Percentiles rank a stretch among this genome's conserved stretches.
phyloP scores from a whole-genome alignment of 2,113 vertebrate genomes.

The Corythornis cristatus region DNA sequence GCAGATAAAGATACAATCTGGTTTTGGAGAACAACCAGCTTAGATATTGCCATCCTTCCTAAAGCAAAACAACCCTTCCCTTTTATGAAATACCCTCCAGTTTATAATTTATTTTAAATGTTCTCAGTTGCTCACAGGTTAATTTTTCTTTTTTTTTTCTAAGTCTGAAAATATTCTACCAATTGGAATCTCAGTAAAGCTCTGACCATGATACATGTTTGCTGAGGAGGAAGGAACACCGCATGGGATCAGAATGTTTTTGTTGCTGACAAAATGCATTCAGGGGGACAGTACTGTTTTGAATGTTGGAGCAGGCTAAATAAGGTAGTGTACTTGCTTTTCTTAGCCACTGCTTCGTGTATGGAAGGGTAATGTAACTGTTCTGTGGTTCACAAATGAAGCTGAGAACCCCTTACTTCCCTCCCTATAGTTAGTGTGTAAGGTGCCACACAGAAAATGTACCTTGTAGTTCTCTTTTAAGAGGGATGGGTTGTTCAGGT shows the following conservation, averaged over 20 bases:
- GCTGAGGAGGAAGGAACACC: not conserved
- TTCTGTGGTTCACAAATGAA: not conserved
- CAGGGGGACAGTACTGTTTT: not conserved
- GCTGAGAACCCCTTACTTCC: not conserved
- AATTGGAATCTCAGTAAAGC: not conserved
- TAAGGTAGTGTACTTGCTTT: not conserved
- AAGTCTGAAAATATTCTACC: not conserved
- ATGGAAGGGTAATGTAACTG: not conserved
- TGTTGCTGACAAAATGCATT: not conserved
- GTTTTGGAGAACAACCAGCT: slow-evolving; percentile 33
- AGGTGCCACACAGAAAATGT: not conserved
- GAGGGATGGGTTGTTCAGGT: not conserved
- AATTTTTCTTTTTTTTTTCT: not conserved
- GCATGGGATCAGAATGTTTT: not conserved
- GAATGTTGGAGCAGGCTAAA: not conserved
- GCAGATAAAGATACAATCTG: slow-evolving; percentile 26
- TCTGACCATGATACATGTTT: not conserved
- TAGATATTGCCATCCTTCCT: not conserved
- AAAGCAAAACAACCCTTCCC: slow-evolving; percentile 11
- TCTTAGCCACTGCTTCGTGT: not conserved
- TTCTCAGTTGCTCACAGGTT: not conserved
- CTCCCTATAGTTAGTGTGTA: not conserved
- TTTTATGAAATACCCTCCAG: not conserved
- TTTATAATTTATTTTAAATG: not conserved
- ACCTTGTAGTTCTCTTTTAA: not conserved